Evolutionary conservation across 2,113 vertebrate genomes (phyloP).

Genomic region (Brachyistius frenatus): DNA sequence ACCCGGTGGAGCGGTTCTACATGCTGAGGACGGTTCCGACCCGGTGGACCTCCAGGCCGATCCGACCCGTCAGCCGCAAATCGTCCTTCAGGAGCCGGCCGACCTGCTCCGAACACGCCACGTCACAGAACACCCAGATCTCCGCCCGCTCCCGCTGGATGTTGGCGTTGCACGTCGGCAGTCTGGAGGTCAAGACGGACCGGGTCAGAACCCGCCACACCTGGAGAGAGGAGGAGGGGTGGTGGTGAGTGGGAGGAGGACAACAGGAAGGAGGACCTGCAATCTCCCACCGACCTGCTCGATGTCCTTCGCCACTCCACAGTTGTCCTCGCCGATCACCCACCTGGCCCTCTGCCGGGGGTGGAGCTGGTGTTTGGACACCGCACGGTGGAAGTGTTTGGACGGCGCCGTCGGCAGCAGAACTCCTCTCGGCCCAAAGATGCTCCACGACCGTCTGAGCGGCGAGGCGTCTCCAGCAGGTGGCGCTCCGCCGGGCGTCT

Average conservation of each 20-base stretch:
- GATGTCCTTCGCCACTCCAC: slow-evolving; percentile 78
- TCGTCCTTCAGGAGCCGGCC: slow-evolving; percentile 87
- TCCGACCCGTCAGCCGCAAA: slow-evolving; percentile 87
- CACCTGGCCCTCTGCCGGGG: slow-evolving; percentile 89
- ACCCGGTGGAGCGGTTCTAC: slow-evolving; percentile 21
- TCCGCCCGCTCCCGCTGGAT: slow-evolving; percentile 88
- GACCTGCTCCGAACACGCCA: slow-evolving; percentile 89
- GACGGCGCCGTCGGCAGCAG: slow-evolving; percentile 81
- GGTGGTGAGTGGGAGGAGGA: too few relatives aligned
- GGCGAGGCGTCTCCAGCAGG: background rate
- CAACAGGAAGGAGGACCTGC: too few relatives aligned
- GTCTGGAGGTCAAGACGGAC: slow-evolving; percentile 76
- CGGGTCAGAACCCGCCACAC: slow-evolving; percentile 87
- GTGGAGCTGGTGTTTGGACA: slow-evolving; percentile 86
- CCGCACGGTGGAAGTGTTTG: slow-evolving; percentile 77
- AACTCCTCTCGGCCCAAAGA: slow-evolving; percentile 72
- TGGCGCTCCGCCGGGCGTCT: background rate
- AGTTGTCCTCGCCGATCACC: slow-evolving; percentile 86
- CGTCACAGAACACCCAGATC: slow-evolving; percentile 96
- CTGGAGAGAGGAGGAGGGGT: slow-evolving; percentile 16
- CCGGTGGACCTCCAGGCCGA: slow-evolving; percentile 86
- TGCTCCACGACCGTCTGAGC: slow-evolving; percentile 88
- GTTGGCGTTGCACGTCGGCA: slow-evolving; percentile 93
- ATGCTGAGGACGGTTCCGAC: slow-evolving; percentile 88
- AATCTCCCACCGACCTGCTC: slow-evolving; percentile 80